These are phyloP conservation scores for Drosophila busckii DNA, from an alignment of 1,140 invertebrate genomes.

Conservation along the genomic window DNA sequence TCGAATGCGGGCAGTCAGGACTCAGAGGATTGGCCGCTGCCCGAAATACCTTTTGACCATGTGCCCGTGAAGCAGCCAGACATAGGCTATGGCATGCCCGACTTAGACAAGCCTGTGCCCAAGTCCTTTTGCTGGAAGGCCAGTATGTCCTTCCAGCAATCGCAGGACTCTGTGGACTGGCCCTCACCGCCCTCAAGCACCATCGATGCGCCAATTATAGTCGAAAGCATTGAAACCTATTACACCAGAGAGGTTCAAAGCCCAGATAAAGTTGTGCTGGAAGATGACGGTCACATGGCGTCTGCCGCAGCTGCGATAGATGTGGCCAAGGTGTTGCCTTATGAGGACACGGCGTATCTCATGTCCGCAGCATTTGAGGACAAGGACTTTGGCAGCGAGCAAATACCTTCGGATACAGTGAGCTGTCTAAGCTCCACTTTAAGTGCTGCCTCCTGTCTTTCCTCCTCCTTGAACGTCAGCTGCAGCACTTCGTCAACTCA, in stretches of 20 bases:
- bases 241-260: slow-evolving; percentile 87
- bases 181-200: slow-evolving; percentile 88
- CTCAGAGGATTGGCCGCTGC: slow-evolving; percentile 85
- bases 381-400: slow-evolving; percentile 64
- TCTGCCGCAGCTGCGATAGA: slow-evolving; percentile 80
- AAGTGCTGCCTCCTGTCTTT: slow-evolving; percentile 80
- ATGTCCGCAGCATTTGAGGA: slow-evolving; percentile 73
- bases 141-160: slow-evolving; percentile 70
- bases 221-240: slow-evolving; percentile 91
- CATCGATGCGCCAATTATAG: slow-evolving; percentile 82
- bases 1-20: slow-evolving; percentile 82
- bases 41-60: slow-evolving; percentile 81
- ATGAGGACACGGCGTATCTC: slow-evolving; percentile 74
- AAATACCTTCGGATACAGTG: slow-evolving; percentile 56
- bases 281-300: slow-evolving; percentile 79
- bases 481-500: slow-evolving; percentile 65
- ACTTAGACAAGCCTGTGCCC: slow-evolving; percentile 74
- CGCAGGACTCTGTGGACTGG: slow-evolving; percentile 85
- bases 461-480: slow-evolving; percentile 70
- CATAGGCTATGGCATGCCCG: slow-evolving; percentile 63
- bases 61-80: slow-evolving; percentile 71
- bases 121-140: slow-evolving; percentile 77
- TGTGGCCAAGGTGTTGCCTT: slow-evolving; percentile 66
- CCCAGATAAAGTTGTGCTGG: slow-evolving; percentile 84
- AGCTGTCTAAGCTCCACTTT: slow-evolving; percentile 81